Conservation (phyloP, 2,797 vertebrate species). For the Gymnoscopelus braueri region DNA sequence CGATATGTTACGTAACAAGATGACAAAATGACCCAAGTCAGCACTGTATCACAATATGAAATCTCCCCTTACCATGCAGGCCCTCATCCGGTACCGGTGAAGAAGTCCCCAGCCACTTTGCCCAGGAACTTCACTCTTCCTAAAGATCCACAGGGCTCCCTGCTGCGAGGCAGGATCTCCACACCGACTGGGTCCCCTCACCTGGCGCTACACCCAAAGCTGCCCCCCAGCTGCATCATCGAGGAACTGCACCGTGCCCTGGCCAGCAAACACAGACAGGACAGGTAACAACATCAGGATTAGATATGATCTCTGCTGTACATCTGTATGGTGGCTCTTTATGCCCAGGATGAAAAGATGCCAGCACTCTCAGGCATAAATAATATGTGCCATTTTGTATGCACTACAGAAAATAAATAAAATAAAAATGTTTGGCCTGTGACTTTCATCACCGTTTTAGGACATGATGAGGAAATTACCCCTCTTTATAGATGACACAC, state of each 20-base stretch:
- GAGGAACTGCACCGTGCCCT: slow-evolving; percentile 95
- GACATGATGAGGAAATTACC: too few species aligned
- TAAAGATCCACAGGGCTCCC: slow-evolving; percentile 77
- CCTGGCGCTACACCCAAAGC: slow-evolving; percentile 86
- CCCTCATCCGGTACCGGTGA: slow-evolving; percentile 65
- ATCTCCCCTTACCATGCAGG: slow-evolving; percentile 48
- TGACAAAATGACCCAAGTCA: background rate
- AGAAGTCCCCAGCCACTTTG: slow-evolving; percentile 81
- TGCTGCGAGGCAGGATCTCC: slow-evolving; percentile 85
- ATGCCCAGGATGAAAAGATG: too few species aligned
- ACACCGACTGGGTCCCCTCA: slow-evolving; percentile 92
- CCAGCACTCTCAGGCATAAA: too few species aligned
- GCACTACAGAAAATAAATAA: too few species aligned
- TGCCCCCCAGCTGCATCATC: slow-evolving; percentile 95
- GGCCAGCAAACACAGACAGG: slow-evolving; percentile 94
- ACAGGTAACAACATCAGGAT: slow-evolving; percentile 82
- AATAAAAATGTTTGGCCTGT: too few species aligned
- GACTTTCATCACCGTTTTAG: too few species aligned
- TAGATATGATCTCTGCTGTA: too few species aligned
- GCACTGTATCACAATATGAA: slow-evolving; percentile 16
- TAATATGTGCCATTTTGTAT: too few species aligned
- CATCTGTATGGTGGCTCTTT: too few species aligned
- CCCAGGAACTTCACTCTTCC: slow-evolving; percentile 84
- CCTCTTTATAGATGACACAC: too few species aligned
- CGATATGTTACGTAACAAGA: too few species aligned